Percentiles rank a stretch among this genome's conserved stretches.
phyloP scores from a whole-genome alignment of 2,888 invertebrate species.

The Mesorhabditis sp. region DNA sequence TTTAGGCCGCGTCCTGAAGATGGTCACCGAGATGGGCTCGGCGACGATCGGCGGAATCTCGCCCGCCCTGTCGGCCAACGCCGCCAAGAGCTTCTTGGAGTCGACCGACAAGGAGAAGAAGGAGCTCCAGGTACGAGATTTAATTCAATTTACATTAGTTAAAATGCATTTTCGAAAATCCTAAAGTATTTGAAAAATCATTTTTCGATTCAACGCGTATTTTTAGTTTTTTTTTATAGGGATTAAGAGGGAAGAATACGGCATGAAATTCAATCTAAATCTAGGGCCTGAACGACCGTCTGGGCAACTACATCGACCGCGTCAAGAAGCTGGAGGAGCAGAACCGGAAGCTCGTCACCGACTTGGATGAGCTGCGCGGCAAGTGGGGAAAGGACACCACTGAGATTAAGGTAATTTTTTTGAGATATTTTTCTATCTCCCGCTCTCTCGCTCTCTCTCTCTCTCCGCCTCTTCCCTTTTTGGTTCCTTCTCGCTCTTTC shows the following conservation, averaged over 20 bases:
- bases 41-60: conserved; percentile 55
- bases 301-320: conserved; percentile 64
- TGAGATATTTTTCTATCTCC: background rate
- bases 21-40: conserved; percentile 59
- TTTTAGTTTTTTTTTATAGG: too few relatives aligned
- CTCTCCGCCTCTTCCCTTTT: conserved; percentile 9
- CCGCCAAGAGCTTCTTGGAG: conserved; percentile 56
- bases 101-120: conserved; percentile 62
- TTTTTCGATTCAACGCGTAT: background rate
- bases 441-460: background rate
- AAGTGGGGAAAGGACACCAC: conserved; percentile 58
- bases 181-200: too few relatives aligned
- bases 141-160: conserved; percentile 13
- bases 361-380: conserved; percentile 55
- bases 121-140: conserved; percentile 57
- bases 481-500: background rate
- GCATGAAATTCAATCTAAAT: conserved; percentile 5
- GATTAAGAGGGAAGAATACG: background rate
- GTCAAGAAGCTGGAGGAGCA: conserved; percentile 57
- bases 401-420: conserved; percentile 51
- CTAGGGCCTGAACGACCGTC: conserved; percentile 62
- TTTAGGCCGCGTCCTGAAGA: conserved; percentile 57
- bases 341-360: conserved; percentile 56
- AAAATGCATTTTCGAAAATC: background rate
- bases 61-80: conserved; percentile 55